Percentiles rank a stretch among this genome's conserved stretches.
These are phyloP conservation scores for cattle (Bos taurus) DNA, from an alignment of 2,113 vertebrate species.

Conservation along the genomic window ARS-UCD2.0 NC_037329.1:64866501-64867000, in stretches of 20 bases:
- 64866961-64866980: neutral
- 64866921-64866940: neutral
- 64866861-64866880: neutral
- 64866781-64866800: neutral
- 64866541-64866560: neutral
- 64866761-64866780: neutral
- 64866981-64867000: neutral
- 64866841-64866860: neutral
- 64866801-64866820: neutral
- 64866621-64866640: neutral
- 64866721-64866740: neutral
- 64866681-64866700: neutral
- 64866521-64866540: neutral
- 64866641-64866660: neutral
- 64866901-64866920: neutral
- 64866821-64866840: neutral
- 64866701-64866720: neutral
- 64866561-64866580: neutral
- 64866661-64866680: neutral
- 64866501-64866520: neutral
- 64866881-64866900: slow-evolving; percentile 1
- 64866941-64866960: neutral
- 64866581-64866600: neutral
- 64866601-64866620: neutral
- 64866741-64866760: neutral